Evolutionary conservation across 2,888 invertebrate genomes (phyloP).

Genomic region (Himalopsyche tibetana): DNA sequence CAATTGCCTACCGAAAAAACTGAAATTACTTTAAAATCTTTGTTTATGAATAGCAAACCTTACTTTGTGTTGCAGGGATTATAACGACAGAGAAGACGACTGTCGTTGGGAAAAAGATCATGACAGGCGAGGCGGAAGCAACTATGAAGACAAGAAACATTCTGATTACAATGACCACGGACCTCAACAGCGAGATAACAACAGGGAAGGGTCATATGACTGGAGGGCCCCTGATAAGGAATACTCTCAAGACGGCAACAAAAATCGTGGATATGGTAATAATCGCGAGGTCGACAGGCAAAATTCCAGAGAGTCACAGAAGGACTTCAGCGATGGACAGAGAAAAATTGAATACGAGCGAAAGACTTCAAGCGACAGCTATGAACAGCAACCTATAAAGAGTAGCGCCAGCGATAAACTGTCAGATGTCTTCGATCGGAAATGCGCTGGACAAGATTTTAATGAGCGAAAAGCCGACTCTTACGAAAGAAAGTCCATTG

Average conservation of each 20-base stretch:
- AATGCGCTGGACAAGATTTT: constrained; percentile 58
- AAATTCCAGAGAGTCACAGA: constrained; percentile 76
- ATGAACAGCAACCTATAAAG: constrained; percentile 72
- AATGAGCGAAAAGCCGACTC: constrained; percentile 64
- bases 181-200: constrained; percentile 57
- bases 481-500: constrained; percentile 61
- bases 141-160: constrained; percentile 64
- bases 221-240: constrained; percentile 65
- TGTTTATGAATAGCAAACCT: background rate
- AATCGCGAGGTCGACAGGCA: constrained; percentile 70
- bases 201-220: constrained; percentile 63
- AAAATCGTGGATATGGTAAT: constrained; percentile 48
- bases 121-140: constrained; percentile 63
- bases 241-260: constrained; percentile 37
- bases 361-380: constrained; percentile 71
- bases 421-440: constrained; percentile 76
- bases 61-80: constrained; percentile 60
- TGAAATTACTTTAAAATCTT: constrained; percentile 48
- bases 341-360: constrained; percentile 75
- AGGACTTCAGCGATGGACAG: constrained; percentile 75
- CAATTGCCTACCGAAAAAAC: constrained; percentile 67
- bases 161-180: constrained; percentile 62
- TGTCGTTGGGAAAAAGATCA: constrained; percentile 64
- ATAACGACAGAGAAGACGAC: constrained; percentile 63
- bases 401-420: constrained; percentile 74